These are phyloP conservation scores for Drymodes brunneopygia DNA, from an alignment of 2,113 vertebrate species.

Conservation along the genomic window DNA sequence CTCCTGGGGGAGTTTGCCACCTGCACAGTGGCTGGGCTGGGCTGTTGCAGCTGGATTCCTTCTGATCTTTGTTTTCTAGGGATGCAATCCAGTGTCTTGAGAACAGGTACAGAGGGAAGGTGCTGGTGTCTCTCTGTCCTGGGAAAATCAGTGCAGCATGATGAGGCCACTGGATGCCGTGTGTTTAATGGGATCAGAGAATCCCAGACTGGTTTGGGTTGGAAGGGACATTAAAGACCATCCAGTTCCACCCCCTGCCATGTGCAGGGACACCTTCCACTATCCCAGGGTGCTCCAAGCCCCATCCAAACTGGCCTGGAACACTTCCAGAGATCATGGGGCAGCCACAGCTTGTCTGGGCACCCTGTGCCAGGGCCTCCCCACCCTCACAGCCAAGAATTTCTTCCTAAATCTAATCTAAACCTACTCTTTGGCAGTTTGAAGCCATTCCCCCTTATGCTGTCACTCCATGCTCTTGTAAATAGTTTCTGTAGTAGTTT, in stretches of 20 bases:
- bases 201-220: neutral
- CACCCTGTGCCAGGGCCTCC: neutral
- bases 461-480: neutral
- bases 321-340: neutral
- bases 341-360: neutral
- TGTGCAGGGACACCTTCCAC: neutral
- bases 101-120: neutral
- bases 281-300: neutral
- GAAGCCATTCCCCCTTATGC: neutral
- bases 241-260: neutral
- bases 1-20: slow-evolving; percentile 32
- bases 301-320: fast-evolving
- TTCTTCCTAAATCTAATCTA: neutral
- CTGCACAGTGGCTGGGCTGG: neutral
- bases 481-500: neutral
- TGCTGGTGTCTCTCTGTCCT: neutral
- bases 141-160: neutral
- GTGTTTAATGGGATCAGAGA: neutral
- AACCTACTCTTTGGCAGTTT: neutral
- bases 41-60: neutral
- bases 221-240: neutral
- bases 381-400: neutral
- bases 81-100: neutral
- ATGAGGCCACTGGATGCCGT: neutral
- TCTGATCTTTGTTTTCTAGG: neutral